A percentile compares a stretch with the other conserved stretches of the same genome.
phyloP scores from a whole-genome alignment of 2,888 invertebrate genomes.

The Dugesia japonica region DNA sequence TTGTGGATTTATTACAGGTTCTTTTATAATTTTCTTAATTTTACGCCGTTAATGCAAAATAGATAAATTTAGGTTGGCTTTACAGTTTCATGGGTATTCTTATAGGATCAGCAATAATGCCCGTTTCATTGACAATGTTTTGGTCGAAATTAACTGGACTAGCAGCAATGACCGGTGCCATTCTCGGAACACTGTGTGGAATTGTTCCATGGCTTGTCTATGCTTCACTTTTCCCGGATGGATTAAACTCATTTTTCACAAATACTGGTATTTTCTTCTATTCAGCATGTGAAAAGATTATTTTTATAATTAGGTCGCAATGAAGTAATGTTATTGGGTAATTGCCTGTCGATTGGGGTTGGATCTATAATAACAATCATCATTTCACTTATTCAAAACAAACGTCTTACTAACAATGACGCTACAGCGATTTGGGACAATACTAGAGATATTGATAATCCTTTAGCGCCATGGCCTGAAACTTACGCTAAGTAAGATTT shows the following conservation, averaged over 20 bases:
- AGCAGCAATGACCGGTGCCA: slow-evolving; percentile 43
- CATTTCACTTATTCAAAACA: slow-evolving; percentile 38
- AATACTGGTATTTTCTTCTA: slow-evolving; percentile 40
- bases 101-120: slow-evolving; percentile 46
- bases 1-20: slow-evolving; percentile 41
- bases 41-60: slow-evolving; percentile 1
- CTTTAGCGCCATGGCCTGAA: slow-evolving; percentile 47
- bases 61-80: slow-evolving; percentile 44
- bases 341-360: slow-evolving; percentile 41
- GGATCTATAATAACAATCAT: slow-evolving; percentile 42
- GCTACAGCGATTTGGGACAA: slow-evolving; percentile 44
- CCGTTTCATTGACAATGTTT: slow-evolving; percentile 43
- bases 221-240: slow-evolving; percentile 41
- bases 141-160: slow-evolving; percentile 44
- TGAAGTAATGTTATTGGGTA: slow-evolving; percentile 45
- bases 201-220: slow-evolving; percentile 43
- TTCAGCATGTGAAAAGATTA: neutral
- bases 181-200: slow-evolving; percentile 42
- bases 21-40: slow-evolving; percentile 9
- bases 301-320: slow-evolving; percentile 39
- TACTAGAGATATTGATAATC: slow-evolving; percentile 48
- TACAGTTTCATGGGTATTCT: slow-evolving; percentile 48
- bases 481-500: slow-evolving; percentile 43
- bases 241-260: slow-evolving; percentile 39
- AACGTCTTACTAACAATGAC: slow-evolving; percentile 31